Conservation (phyloP, 1,140 invertebrate species). For the Atta colombica region DNA sequence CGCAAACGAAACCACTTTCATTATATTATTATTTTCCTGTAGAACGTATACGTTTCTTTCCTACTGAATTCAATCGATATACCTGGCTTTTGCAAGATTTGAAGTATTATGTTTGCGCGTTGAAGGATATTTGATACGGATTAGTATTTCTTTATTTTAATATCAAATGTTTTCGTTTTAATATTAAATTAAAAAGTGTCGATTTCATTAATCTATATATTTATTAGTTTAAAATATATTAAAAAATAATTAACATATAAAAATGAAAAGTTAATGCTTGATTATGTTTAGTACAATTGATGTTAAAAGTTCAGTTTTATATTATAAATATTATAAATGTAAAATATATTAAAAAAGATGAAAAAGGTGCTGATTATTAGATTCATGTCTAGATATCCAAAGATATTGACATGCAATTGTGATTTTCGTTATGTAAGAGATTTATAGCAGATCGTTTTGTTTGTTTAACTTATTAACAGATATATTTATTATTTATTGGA, state of each 20-base stretch:
- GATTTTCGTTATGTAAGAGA: neutral
- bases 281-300: neutral
- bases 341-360: too few species aligned
- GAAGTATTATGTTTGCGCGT: neutral
- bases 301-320: neutral
- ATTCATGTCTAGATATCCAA: too few species aligned
- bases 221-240: neutral
- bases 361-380: too few species aligned
- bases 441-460: neutral
- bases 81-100: neutral
- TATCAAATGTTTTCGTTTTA: neutral
- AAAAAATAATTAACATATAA: neutral
- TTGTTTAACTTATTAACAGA: constrained; percentile 36
- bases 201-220: neutral
- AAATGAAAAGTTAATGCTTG: neutral
- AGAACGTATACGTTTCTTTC: neutral
- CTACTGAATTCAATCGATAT: neutral
- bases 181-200: neutral
- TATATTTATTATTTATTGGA: constrained; percentile 32
- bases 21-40: constrained; percentile 13
- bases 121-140: neutral
- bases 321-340: neutral
- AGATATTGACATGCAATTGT: neutral
- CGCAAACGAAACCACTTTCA: neutral
- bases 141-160: neutral